phyloP scores from a whole-genome alignment of 2,113 vertebrate genomes.

The Crotophaga sulcirostris region DNA sequence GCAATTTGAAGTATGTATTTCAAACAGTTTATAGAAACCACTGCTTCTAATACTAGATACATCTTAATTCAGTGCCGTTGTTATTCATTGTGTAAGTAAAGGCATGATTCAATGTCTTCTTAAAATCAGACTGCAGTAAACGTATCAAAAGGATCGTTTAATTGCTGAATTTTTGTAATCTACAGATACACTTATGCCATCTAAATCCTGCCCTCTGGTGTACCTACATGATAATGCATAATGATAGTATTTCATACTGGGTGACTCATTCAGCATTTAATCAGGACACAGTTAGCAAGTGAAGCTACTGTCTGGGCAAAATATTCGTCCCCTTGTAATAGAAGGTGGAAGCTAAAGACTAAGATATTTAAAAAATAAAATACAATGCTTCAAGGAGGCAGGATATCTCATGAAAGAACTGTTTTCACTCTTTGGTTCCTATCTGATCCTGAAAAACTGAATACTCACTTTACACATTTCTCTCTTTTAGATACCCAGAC shows the following conservation, averaged over 20 bases:
- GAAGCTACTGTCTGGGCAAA: neutral
- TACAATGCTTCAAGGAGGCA: neutral
- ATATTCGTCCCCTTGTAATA: neutral
- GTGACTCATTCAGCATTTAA: neutral
- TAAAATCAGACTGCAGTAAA: neutral
- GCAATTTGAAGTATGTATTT: neutral
- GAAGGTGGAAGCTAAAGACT: neutral
- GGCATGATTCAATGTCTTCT: neutral
- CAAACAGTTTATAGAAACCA: neutral
- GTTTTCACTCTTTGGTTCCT: neutral
- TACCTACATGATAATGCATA: neutral
- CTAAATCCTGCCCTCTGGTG: slow-evolving; percentile 60
- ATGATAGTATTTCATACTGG: neutral
- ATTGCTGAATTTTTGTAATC: neutral
- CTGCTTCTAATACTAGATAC: neutral
- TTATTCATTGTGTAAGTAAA: neutral
- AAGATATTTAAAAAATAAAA: neutral
- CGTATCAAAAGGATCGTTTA: neutral
- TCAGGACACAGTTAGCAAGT: neutral
- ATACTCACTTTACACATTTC: neutral
- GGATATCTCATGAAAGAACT: neutral
- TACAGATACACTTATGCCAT: neutral
- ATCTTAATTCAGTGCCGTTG: neutral
- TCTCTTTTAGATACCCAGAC: neutral
- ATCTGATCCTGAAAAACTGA: neutral